A percentile compares a stretch with the other conserved stretches of the same genome.
Conservation (phyloP, 2,888 invertebrate genomes). For the Dinocampus coccinellae region DNA sequence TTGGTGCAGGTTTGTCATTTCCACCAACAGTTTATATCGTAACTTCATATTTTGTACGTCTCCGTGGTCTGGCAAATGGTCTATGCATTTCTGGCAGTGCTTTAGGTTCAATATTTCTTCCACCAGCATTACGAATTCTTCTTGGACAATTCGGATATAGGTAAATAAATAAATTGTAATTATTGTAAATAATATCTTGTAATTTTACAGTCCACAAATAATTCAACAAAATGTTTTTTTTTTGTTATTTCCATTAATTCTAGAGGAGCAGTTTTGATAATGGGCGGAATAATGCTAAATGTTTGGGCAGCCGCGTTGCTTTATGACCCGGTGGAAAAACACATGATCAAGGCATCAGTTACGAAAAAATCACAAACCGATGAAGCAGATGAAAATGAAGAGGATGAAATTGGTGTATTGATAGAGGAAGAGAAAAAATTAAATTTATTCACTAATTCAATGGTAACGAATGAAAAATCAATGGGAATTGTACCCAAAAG, state of each 20-base stretch:
- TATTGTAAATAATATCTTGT: no score
- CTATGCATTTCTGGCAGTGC: conserved; percentile 91
- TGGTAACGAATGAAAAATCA: conserved; percentile 42
- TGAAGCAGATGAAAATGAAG: conserved; percentile 57
- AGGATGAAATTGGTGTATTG: conserved; percentile 53
- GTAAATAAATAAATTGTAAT: conserved; percentile 68
- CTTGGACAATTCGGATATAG: conserved; percentile 82
- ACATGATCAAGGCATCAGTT: conserved; percentile 78
- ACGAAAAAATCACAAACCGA: conserved; percentile 65
- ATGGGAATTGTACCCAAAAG: conserved; percentile 69
- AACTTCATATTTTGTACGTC: conserved; percentile 85
- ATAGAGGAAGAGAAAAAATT: conserved; percentile 58
- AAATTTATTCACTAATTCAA: conserved; percentile 43
- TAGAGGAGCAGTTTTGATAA: conserved; percentile 84
- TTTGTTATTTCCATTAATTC: not conserved
- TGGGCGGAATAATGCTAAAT: conserved; percentile 86
- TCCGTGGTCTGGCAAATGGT: conserved; percentile 87
- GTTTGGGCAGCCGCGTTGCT: conserved; percentile 87
- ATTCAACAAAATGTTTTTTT: not conserved
- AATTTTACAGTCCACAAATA: no score
- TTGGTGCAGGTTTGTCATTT: conserved; percentile 87
- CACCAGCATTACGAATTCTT: conserved; percentile 80
- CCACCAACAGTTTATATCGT: conserved; percentile 92
- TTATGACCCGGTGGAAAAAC: conserved; percentile 87
- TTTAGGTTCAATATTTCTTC: conserved; percentile 86